Percentiles rank a stretch among this genome's conserved stretches.
Evolutionary conservation across 2,797 vertebrate genomes (phyloP).

Genomic region (Crypturellus tataupa): DNA sequence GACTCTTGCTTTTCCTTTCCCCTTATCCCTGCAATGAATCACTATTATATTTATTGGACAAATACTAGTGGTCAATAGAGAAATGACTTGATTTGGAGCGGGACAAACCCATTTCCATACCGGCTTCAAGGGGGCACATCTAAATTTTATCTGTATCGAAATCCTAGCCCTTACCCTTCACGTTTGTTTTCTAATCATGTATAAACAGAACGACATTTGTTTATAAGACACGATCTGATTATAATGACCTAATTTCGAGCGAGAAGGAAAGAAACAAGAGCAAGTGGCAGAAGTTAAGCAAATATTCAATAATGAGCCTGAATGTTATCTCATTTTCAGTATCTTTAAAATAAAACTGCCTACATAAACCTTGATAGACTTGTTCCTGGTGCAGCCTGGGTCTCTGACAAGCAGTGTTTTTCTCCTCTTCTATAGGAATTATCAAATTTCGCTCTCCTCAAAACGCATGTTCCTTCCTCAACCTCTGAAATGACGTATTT

Average conservation of each 20-base stretch:
- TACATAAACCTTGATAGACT: constrained; percentile 24
- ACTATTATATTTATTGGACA: constrained; percentile 1
- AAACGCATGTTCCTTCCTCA: neutral
- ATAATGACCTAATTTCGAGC: constrained; percentile 33
- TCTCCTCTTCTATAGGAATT: neutral
- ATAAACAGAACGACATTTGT: constrained; percentile 56
- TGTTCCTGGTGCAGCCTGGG: neutral
- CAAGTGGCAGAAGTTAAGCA: constrained; percentile 18
- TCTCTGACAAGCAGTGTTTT: neutral
- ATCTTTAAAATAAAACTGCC: constrained; percentile 44
- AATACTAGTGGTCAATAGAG: constrained; percentile 32
- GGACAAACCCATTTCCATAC: constrained; percentile 40
- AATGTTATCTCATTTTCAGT: constrained; percentile 46
- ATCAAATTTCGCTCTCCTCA: neutral
- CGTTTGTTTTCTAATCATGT: constrained; percentile 54
- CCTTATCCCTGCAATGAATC: neutral
- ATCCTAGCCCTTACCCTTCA: constrained; percentile 32
- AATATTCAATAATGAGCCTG: constrained; percentile 4
- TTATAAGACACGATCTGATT: constrained; percentile 46
- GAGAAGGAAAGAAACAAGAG: constrained; percentile 23
- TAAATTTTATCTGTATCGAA: constrained; percentile 48
- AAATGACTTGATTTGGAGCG: constrained; percentile 1
- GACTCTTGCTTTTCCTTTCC: neutral
- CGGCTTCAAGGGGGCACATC: constrained; percentile 20
- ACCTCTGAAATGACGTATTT: neutral